phyloP scores from a whole-genome alignment of 2,113 vertebrate genomes.

The Malurus melanocephalus region DNA sequence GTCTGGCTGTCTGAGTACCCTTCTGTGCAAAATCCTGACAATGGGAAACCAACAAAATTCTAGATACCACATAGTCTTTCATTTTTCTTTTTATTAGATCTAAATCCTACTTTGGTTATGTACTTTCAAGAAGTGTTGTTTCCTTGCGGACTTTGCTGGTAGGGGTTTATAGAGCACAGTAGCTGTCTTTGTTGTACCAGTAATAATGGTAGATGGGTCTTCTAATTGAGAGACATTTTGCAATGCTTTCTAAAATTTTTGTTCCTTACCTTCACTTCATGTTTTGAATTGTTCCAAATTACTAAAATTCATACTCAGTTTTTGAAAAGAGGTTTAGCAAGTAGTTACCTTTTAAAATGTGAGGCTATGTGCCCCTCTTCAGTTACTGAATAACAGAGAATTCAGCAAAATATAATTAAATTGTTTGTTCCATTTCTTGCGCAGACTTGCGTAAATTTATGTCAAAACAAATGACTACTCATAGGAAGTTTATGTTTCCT shows the following conservation, averaged over 20 bases:
- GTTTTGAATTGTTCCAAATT: background rate
- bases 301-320: background rate
- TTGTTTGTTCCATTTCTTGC: background rate
- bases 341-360: background rate
- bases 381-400: background rate
- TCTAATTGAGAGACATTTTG: background rate
- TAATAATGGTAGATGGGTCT: background rate
- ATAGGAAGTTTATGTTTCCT: background rate
- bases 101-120: background rate
- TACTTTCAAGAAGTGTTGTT: background rate
- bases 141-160: background rate
- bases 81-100: background rate
- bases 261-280: background rate
- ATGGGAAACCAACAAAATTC: background rate
- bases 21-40: background rate
- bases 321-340: background rate
- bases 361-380: background rate
- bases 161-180: background rate
- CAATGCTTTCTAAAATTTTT: background rate
- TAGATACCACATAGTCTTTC: background rate
- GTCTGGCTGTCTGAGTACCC: background rate
- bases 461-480: background rate
- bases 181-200: background rate
- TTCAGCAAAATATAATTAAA: background rate
- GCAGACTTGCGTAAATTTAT: background rate